phyloP scores from a whole-genome alignment of 1,140 invertebrate genomes.

The Drosophila santomea region DNA sequence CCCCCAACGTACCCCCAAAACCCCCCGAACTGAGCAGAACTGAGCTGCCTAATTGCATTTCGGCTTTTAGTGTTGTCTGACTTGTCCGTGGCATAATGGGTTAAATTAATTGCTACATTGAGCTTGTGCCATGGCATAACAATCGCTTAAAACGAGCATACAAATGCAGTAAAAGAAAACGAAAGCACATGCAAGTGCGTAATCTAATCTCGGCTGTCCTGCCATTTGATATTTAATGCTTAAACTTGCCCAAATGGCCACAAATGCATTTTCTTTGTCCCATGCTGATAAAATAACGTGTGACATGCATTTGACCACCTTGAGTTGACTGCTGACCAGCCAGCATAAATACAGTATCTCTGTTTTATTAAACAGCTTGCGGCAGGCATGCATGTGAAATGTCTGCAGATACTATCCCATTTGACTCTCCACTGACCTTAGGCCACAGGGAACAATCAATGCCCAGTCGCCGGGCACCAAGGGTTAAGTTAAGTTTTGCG shows the following conservation, averaged over 20 bases:
- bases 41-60: slow-evolving; percentile 64
- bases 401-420: slow-evolving; percentile 53
- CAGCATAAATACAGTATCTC: slow-evolving; percentile 22
- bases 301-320: slow-evolving; percentile 7
- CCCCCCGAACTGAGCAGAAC: background rate
- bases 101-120: slow-evolving; percentile 67
- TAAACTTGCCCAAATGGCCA: background rate
- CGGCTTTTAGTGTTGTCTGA: slow-evolving; percentile 45
- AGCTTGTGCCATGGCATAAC: slow-evolving; percentile 11
- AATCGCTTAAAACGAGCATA: slow-evolving; percentile 2
- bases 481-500: slow-evolving; percentile 9
- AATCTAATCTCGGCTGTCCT: slow-evolving; percentile 6
- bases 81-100: slow-evolving; percentile 51
- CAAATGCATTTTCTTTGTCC: slow-evolving; percentile 30
- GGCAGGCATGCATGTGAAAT: slow-evolving; percentile 26
- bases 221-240: slow-evolving; percentile 1
- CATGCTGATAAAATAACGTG: slow-evolving; percentile 2
- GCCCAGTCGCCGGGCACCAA: slow-evolving; percentile 1
- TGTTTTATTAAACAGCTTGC: slow-evolving; percentile 41
- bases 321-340: background rate
- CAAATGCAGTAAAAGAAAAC: slow-evolving; percentile 23
- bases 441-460: slow-evolving; percentile 4
- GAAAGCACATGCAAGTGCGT: slow-evolving; percentile 2
- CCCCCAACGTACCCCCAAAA: background rate
- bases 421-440: slow-evolving; percentile 14